Percentiles rank a stretch among this genome's conserved stretches.
phyloP scores from a whole-genome alignment of 2,888 invertebrate genomes.

The Dicyrtomina minuta region DNA sequence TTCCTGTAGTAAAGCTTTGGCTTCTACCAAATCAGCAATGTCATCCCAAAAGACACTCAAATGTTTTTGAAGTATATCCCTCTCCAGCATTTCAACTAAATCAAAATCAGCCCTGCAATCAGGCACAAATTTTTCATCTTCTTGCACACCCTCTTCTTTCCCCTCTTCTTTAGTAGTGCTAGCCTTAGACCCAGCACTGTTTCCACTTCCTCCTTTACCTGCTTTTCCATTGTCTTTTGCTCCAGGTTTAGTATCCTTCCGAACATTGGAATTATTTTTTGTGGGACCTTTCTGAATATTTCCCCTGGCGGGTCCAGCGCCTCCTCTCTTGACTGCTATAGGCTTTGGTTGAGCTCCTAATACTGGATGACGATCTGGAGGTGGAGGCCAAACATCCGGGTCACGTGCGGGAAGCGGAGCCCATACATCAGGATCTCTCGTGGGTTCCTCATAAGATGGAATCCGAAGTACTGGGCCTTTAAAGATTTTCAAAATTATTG shows the following conservation, averaged over 20 bases:
- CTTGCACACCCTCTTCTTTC: constrained; percentile 60
- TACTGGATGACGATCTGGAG: constrained; percentile 69
- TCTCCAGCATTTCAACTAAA: constrained; percentile 87
- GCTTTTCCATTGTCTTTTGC: constrained; percentile 23
- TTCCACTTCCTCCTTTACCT: constrained; percentile 55
- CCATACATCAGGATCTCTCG: constrained; percentile 78
- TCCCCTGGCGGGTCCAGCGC: constrained; percentile 6
- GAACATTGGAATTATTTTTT: constrained; percentile 6
- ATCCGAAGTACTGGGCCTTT: constrained; percentile 53
- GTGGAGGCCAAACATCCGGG: constrained; percentile 62
- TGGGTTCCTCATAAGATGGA: constrained; percentile 64
- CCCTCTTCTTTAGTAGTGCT: constrained; percentile 59
- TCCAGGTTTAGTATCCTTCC: constrained; percentile 23
- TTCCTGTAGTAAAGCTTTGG: constrained; percentile 88
- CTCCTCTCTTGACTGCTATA: constrained; percentile 28
- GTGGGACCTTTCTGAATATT: constrained; percentile 14
- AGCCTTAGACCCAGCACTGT: constrained; percentile 12
- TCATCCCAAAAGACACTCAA: constrained; percentile 95
- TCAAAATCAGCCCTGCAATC: constrained; percentile 77
- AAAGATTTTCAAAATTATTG: constrained; percentile 3
- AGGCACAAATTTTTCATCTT: constrained; percentile 83
- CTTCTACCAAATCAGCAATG: constrained; percentile 85
- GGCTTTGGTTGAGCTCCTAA: constrained; percentile 60
- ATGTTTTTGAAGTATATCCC: constrained; percentile 95
- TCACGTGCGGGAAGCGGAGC: constrained; percentile 63